phyloP scores from a whole-genome alignment of 2,888 invertebrate species.

The Entomobrya multifasciata region DNA sequence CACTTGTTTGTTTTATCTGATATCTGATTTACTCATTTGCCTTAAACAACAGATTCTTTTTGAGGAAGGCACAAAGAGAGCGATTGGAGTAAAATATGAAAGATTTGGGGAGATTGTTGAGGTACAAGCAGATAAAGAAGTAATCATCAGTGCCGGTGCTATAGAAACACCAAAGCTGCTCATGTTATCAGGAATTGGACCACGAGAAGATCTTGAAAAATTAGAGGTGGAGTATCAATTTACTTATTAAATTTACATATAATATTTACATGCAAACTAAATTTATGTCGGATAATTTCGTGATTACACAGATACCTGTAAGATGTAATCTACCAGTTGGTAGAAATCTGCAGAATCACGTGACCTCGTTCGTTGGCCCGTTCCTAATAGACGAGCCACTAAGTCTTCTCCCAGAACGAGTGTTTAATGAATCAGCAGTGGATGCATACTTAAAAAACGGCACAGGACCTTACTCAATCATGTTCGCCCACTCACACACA shows the following conservation, averaged over 20 bases:
- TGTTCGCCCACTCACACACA: conserved; percentile 64
- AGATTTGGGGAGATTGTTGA: conserved; percentile 50
- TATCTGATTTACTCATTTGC: neutral
- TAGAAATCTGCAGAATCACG: conserved; percentile 70
- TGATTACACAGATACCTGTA: neutral
- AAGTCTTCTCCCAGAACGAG: conserved; percentile 61
- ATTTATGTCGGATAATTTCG: too few relatives aligned
- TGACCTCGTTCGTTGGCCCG: conserved; percentile 69
- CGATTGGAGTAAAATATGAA: conserved; percentile 56
- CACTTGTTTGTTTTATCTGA: too few relatives aligned
- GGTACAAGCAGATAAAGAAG: conserved; percentile 30
- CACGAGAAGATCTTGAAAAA: conserved; percentile 9
- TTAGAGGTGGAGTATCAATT: too few relatives aligned
- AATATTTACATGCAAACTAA: neutral
- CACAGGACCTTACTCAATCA: conserved; percentile 66
- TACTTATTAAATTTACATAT: too few relatives aligned
- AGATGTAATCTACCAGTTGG: conserved; percentile 33
- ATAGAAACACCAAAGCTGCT: conserved; percentile 51
- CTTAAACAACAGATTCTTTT: conserved; percentile 1
- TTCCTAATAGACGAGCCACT: conserved; percentile 68
- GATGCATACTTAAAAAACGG: conserved; percentile 58
- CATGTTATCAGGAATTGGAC: conserved; percentile 48
- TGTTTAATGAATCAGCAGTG: conserved; percentile 50
- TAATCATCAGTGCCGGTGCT: conserved; percentile 41
- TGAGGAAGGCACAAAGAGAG: conserved; percentile 14